Percentiles rank a stretch among this genome's conserved stretches.
phyloP scores from a whole-genome alignment of 2,797 vertebrate species.

The Borostomias antarcticus region DNA sequence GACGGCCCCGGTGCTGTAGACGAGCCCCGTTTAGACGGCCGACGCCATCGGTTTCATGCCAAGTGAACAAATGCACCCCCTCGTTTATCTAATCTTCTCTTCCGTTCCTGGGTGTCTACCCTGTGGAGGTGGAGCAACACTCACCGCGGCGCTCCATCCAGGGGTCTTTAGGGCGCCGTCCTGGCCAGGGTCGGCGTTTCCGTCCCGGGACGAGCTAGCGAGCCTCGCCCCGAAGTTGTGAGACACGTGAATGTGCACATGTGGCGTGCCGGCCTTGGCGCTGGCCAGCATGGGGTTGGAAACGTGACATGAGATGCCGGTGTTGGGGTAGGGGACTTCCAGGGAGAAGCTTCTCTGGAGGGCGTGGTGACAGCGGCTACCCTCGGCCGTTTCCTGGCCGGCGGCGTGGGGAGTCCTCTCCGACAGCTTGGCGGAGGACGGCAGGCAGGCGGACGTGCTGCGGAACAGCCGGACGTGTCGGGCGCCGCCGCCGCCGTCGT shows the following conservation, averaged over 20 bases:
- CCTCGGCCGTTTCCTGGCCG: constrained; percentile 57
- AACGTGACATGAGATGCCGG: constrained; percentile 86
- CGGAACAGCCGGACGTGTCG: constrained; percentile 73
- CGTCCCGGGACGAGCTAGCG: constrained; percentile 65
- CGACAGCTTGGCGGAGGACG: constrained; percentile 65
- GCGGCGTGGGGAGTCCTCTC: constrained; percentile 62
- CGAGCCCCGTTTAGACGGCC: neutral
- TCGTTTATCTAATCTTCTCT: too few relatives aligned
- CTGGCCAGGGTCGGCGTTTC: constrained; percentile 63
- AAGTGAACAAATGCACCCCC: neutral
- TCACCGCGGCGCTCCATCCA: constrained; percentile 80
- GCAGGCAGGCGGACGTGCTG: constrained; percentile 82
- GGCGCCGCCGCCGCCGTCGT: constrained; percentile 40
- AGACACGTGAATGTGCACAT: constrained; percentile 91
- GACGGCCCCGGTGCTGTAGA: neutral
- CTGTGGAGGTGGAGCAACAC: too few relatives aligned
- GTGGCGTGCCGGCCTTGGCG: constrained; percentile 78
- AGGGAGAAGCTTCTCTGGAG: constrained; percentile 93
- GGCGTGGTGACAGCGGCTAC: constrained; percentile 68
- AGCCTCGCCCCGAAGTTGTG: constrained; percentile 76
- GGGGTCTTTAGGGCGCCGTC: constrained; percentile 60
- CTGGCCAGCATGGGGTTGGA: constrained; percentile 81
- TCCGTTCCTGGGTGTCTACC: too few relatives aligned
- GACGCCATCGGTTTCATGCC: neutral
- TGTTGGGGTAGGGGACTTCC: constrained; percentile 81